Percentiles rank a stretch among this genome's conserved stretches.
Evolutionary conservation across 2,888 invertebrate genomes (phyloP).

Genomic region (Amiota mariae): DNA sequence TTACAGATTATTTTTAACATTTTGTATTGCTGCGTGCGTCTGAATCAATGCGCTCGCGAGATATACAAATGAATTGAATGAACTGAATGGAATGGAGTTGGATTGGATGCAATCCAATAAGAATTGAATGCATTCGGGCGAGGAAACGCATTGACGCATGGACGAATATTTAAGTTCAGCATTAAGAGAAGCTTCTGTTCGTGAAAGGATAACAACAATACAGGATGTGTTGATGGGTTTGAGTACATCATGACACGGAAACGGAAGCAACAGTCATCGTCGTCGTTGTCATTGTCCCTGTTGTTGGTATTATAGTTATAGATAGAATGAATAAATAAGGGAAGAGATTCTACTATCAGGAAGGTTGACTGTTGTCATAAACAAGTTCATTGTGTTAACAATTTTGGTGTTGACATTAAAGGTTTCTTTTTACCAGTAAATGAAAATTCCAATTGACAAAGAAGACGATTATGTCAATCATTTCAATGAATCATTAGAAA

Average conservation of each 20-base stretch:
- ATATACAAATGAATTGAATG: conserved; percentile 42
- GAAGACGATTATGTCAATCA: too few relatives aligned
- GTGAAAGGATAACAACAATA: conserved; percentile 36
- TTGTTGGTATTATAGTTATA: background rate
- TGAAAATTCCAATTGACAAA: too few relatives aligned
- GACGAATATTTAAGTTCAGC: conserved; percentile 34
- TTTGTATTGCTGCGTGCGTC: conserved; percentile 40
- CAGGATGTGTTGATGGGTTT: conserved; percentile 13
- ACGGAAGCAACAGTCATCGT: conserved; percentile 6
- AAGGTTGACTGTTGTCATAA: background rate
- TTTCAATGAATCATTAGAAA: too few relatives aligned
- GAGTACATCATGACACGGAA: conserved; percentile 21
- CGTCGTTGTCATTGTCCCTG: background rate
- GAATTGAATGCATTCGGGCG: background rate
- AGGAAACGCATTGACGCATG: conserved; percentile 44
- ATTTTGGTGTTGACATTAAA: background rate
- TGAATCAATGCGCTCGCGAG: conserved; percentile 52
- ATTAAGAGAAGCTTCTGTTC: background rate
- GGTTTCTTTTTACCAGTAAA: too few relatives aligned
- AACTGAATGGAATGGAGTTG: conserved; percentile 43
- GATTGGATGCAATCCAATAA: background rate
- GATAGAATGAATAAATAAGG: too few relatives aligned
- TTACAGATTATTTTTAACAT: conserved; percentile 66
- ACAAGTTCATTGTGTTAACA: conserved; percentile 16
- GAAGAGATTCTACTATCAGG: too few relatives aligned